phyloP scores from a whole-genome alignment of 1,140 invertebrate genomes.

The Schlechtendalia chinensis region DNA sequence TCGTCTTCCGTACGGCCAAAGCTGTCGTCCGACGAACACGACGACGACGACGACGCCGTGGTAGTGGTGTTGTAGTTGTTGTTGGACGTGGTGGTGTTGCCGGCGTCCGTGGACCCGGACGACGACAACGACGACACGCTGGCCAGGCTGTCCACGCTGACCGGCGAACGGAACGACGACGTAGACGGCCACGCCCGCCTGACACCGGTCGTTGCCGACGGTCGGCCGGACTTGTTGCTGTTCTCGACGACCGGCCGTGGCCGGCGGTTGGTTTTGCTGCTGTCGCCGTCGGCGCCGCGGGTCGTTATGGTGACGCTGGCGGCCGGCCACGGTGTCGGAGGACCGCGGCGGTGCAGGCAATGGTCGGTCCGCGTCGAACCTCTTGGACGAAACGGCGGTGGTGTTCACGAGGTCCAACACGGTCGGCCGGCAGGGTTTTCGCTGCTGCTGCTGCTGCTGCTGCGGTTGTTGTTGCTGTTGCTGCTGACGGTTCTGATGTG shows the following conservation, averaged over 20 bases:
- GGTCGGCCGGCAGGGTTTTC: background rate
- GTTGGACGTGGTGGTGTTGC: constrained; percentile 1
- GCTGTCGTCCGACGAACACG: constrained; percentile 8
- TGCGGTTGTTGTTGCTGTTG: background rate
- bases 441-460: too few species aligned
- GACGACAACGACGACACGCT: constrained; percentile 58
- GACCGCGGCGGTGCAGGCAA: constrained; percentile 67
- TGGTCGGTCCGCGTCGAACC: constrained; percentile 56
- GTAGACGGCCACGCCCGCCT: background rate
- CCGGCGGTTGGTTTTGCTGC: background rate
- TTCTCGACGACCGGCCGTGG: background rate
- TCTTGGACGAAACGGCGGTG: constrained; percentile 14
- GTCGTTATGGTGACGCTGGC: constrained; percentile 25
- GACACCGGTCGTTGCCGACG: background rate
- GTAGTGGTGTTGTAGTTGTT: constrained; percentile 30
- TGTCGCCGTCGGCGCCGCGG: background rate
- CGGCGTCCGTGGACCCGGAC: constrained; percentile 59
- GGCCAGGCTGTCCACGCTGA: background rate
- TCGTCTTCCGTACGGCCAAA: background rate
- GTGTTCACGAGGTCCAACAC: constrained; percentile 12
- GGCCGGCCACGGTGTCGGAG: constrained; percentile 55
- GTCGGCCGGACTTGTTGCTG: background rate
- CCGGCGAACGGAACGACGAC: constrained; percentile 11
- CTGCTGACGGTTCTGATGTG: background rate
- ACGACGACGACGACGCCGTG: background rate